Evolutionary conservation across 2,797 vertebrate genomes (phyloP), one percentile per base, ranked within the genome.

Genomic region (Erethizon dorsatum): DNA sequence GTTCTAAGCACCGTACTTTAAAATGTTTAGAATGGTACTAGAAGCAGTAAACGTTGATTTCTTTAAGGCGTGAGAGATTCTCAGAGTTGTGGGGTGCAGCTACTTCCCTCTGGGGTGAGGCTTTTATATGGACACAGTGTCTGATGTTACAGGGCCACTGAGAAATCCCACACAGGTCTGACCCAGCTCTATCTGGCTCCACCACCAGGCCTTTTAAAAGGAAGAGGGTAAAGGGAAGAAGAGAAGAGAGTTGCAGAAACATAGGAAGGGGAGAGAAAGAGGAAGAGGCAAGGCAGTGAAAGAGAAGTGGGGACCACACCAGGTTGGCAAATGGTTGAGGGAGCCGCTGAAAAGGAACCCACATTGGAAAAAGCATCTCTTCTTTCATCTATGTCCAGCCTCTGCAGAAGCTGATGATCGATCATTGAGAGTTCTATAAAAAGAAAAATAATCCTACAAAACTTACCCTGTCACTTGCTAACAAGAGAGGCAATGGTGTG

Each of bases 91-190:
- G 24, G 2, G 7, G 45, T 56, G 2, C 10, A 47, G 2, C 56
- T 82, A 33, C 33, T 20, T 69, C 24, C 22, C 12, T 67, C 54
- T 9, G 45, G 15, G 9, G 4, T 83, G 26, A 7, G 75, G 54
- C 56, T 90, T 41, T 24, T 5, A 15, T 4, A 5, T 26, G 22
- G 24, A 5, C 65, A 67, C 50, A 61, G 92, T 33, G 3, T 45
- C 52, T 71, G 47, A 78, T 59, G 75, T 77, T 88, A 47, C 31
- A 4, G 20, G 26, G 15, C 9, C 11, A 6, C 6, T 22, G 50
- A 91, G 75, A 83, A 89, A 63, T 56, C 37, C 28, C 90, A 77
- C 18, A 52, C 17, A 22, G 28, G 31, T 77, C 83, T 97, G 63
- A 89, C 28, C 65, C 80, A 95, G 56, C 61, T 86, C 57, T 71